phyloP scores from a whole-genome alignment of 2,888 invertebrate genomes.

The Ophion slaviceki region DNA sequence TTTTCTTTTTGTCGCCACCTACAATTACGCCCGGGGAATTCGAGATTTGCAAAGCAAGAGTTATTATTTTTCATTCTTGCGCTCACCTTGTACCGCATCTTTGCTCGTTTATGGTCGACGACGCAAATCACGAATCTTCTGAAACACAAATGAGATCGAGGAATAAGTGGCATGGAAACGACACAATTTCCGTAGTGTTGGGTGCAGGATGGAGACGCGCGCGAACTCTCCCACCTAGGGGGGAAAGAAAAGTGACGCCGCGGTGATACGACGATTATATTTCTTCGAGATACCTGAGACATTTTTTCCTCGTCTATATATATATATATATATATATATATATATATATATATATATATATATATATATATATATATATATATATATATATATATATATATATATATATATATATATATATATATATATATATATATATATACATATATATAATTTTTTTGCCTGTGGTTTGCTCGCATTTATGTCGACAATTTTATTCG shows the following conservation, averaged over 20 bases:
- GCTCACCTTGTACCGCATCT: conserved; percentile 80
- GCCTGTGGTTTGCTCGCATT: too few species aligned
- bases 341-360: background rate
- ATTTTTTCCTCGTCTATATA: background rate
- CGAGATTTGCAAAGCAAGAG: conserved; percentile 21
- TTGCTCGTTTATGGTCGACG: conserved; percentile 46
- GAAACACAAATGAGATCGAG: conserved; percentile 46
- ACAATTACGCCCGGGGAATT: background rate
- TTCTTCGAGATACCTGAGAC: conserved; percentile 27
- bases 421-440: background rate
- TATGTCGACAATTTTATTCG: too few species aligned
- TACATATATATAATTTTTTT: too few species aligned
- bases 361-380: background rate
- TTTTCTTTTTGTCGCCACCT: background rate
- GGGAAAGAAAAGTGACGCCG: conserved; percentile 52
- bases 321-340: background rate
- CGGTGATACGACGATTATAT: conserved; percentile 52
- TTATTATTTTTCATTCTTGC: background rate
- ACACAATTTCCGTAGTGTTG: background rate
- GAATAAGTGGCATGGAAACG: background rate
- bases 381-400: background rate
- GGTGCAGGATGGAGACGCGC: conserved; percentile 37
- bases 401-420: background rate
- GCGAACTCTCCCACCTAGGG: conserved; percentile 40
- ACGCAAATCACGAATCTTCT: conserved; percentile 11